Conservation (phyloP, 2,888 invertebrate species). For the Aphidoletes aphidimyza region DNA sequence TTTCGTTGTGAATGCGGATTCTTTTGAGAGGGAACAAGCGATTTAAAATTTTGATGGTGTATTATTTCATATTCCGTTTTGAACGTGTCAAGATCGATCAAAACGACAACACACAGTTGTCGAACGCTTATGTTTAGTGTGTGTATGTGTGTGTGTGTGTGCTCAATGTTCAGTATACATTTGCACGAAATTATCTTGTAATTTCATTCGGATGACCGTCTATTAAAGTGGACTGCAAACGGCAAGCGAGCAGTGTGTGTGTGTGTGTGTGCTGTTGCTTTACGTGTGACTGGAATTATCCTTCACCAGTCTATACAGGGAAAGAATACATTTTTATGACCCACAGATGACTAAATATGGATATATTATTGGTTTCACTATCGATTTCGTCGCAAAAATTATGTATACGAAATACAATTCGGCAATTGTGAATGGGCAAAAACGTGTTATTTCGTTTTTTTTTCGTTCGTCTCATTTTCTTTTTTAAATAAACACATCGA, state of each 20-base stretch:
- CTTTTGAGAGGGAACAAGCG: too few species aligned
- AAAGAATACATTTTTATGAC: constrained; percentile 21
- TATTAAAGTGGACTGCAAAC: background rate
- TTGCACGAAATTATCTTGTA: background rate
- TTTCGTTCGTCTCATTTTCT: background rate
- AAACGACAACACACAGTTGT: too few species aligned
- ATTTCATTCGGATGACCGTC: constrained; percentile 17
- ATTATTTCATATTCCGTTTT: too few species aligned
- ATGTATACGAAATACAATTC: background rate
- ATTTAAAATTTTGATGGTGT: too few species aligned
- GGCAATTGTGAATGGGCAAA: background rate
- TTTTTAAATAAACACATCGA: constrained; percentile 10
- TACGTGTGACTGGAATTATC: constrained; percentile 37
- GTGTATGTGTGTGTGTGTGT: background rate
- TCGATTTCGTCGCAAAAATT: background rate
- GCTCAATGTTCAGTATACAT: background rate
- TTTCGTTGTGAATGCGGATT: too few species aligned
- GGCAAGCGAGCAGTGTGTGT: too few species aligned
- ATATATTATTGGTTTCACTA: constrained; percentile 47
- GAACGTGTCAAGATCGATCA: too few species aligned
- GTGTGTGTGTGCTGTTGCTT: background rate
- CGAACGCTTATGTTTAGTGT: too few species aligned
- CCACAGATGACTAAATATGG: constrained; percentile 54
- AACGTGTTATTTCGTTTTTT: constrained; percentile 5
- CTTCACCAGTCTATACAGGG: constrained; percentile 24